phyloP scores from a whole-genome alignment of 92 coral and sea anemone genomes.

The Ricordea florida region DNA sequence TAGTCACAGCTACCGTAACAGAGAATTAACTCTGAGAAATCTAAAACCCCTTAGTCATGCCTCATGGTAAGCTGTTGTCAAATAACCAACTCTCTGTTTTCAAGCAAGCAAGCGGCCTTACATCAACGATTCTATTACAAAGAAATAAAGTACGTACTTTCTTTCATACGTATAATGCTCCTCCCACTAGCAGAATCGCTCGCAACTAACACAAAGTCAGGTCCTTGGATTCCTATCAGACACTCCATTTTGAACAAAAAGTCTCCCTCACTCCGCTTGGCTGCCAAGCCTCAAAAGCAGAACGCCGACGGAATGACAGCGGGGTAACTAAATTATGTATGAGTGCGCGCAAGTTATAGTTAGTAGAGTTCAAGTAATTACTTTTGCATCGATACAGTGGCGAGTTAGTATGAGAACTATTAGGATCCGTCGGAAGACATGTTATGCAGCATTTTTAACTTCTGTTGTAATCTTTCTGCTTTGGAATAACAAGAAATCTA shows the following conservation, averaged over 20 bases:
- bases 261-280: background rate
- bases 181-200: slow-evolving; percentile 93
- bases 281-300: no score
- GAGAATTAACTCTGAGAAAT: no score
- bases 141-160: slow-evolving; percentile 72
- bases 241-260: slow-evolving; percentile 86
- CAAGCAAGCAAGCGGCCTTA: no score
- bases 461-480: slow-evolving; percentile 7
- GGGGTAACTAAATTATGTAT: no score
- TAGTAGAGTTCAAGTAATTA: no score
- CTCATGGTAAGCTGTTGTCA: no score
- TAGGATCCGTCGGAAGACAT: slow-evolving; percentile 6
- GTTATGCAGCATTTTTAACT: background rate
- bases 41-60: no score
- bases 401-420: background rate
- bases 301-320: no score
- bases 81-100: no score
- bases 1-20: no score
- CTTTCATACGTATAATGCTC: slow-evolving; percentile 97
- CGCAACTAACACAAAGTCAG: slow-evolving; percentile 91
- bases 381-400: background rate
- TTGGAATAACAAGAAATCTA: background rate
- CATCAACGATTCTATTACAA: background rate
- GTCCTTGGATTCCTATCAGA: slow-evolving; percentile 93
- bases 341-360: no score